Evolutionary conservation across 2,113 vertebrate genomes (phyloP).

Genomic region (Lepisosteus osseus): DNA sequence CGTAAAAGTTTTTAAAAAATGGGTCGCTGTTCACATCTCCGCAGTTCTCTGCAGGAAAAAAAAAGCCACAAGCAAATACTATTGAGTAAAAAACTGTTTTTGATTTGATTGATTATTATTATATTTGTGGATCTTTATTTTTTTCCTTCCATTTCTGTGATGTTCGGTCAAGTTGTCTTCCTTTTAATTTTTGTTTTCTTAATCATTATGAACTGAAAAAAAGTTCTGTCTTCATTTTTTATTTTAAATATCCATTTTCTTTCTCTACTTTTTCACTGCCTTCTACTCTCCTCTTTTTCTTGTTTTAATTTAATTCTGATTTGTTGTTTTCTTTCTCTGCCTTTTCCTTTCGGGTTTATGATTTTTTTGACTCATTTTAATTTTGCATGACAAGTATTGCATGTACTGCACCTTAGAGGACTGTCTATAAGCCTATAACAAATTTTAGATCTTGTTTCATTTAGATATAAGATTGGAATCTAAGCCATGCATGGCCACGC

Average conservation of each 20-base stretch:
- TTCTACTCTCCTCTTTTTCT: slow-evolving; percentile 51
- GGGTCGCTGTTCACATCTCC: slow-evolving; percentile 95
- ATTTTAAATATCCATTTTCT: slow-evolving; percentile 57
- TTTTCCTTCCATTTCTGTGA: slow-evolving; percentile 82
- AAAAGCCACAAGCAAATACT: slow-evolving; percentile 81
- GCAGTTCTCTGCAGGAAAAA: slow-evolving; percentile 88
- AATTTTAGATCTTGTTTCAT: slow-evolving; percentile 67
- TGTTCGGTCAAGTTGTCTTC: slow-evolving; percentile 82
- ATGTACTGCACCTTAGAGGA: slow-evolving; percentile 98
- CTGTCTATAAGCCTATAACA: slow-evolving; percentile 77
- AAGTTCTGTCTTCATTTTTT: slow-evolving; percentile 65
- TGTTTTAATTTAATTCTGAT: slow-evolving; percentile 36
- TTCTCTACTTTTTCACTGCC: slow-evolving; percentile 51
- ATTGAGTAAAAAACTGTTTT: slow-evolving; percentile 85
- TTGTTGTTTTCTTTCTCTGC: slow-evolving; percentile 42
- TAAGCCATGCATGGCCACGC: slow-evolving; percentile 58
- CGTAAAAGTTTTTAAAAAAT: slow-evolving; percentile 80
- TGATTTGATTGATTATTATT: slow-evolving; percentile 86
- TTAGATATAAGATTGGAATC: slow-evolving; percentile 73
- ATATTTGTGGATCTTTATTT: slow-evolving; percentile 95
- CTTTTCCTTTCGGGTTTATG: slow-evolving; percentile 64
- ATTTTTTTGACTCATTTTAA: slow-evolving; percentile 73
- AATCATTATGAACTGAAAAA: slow-evolving; percentile 62
- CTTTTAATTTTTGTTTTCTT: slow-evolving; percentile 59
- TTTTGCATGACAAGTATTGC: slow-evolving; percentile 98